Conservation (phyloP, 2,113 vertebrate species). For the Condylura cristata region DNA sequence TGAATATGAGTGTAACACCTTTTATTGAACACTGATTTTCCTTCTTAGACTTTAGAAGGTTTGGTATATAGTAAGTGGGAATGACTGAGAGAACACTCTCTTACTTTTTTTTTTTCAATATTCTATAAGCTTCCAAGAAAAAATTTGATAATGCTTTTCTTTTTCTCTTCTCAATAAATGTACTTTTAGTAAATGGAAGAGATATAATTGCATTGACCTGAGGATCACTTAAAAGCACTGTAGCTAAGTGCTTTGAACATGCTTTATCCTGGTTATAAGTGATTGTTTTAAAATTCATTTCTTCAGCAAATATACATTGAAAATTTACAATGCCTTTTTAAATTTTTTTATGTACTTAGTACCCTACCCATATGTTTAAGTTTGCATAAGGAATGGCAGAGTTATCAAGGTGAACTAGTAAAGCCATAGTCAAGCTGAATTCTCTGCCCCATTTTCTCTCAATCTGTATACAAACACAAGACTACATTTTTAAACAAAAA, state of each 20-base stretch:
- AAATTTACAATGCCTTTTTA: neutral
- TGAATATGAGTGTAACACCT: neutral
- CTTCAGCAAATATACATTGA: neutral
- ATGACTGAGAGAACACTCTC: neutral
- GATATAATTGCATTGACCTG: neutral
- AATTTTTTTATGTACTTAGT: neutral
- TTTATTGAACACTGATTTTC: neutral
- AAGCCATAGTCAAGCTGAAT: neutral
- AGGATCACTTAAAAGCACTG: neutral
- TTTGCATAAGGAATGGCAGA: neutral
- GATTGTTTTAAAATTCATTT: neutral
- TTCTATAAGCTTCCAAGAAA: neutral
- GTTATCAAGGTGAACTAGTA: neutral
- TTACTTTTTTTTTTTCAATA: neutral
- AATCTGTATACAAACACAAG: neutral
- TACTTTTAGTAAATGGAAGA: neutral
- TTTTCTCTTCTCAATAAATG: neutral
- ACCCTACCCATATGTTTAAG: neutral
- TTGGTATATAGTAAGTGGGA: neutral
- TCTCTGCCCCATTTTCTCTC: neutral
- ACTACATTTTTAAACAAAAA: neutral
- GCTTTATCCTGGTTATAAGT: neutral
- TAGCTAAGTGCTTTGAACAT: neutral
- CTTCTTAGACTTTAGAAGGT: neutral
- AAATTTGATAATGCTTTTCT: neutral